A percentile compares a stretch with the other conserved stretches of the same genome.
These are phyloP conservation scores for Corythaeola cristata DNA, from an alignment of 2,113 vertebrate species.

Conservation along the genomic window DNA sequence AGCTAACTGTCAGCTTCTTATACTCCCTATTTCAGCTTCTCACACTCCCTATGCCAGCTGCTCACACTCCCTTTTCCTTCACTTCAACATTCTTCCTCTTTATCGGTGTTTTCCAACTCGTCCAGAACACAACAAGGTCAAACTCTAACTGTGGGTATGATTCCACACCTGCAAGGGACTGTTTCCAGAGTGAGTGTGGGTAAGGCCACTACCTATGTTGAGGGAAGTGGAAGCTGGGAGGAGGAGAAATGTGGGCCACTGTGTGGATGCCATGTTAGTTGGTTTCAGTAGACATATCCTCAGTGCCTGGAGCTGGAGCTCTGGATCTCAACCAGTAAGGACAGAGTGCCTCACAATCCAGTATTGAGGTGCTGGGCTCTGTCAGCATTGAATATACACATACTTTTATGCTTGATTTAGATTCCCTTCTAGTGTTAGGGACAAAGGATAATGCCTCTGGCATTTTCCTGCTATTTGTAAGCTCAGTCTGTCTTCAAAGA, in stretches of 20 bases:
- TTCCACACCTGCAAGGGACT: neutral
- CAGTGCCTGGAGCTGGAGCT: neutral
- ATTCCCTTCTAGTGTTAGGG: neutral
- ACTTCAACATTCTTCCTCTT: too few species aligned
- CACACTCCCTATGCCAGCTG: too few species aligned
- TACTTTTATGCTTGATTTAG: neutral
- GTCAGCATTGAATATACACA: neutral
- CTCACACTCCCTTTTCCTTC: too few species aligned
- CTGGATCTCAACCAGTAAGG: neutral
- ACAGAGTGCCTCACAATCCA: neutral
- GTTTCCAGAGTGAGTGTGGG: neutral
- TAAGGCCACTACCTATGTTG: neutral
- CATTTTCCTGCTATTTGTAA: neutral
- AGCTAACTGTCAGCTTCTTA: too few species aligned
- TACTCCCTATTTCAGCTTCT: too few species aligned
- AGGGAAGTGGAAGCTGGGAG: neutral
- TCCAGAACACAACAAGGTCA: too few species aligned
- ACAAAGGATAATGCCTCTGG: neutral
- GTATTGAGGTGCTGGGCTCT: neutral
- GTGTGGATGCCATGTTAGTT: neutral
- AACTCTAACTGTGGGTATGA: too few species aligned
- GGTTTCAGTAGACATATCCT: neutral
- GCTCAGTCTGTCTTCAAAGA: neutral
- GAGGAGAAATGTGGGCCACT: neutral
- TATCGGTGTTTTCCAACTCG: too few species aligned